Base-by-base conservation (phyloP, 2,888 invertebrate genomes). In the Stenodera caucasica region DNA sequence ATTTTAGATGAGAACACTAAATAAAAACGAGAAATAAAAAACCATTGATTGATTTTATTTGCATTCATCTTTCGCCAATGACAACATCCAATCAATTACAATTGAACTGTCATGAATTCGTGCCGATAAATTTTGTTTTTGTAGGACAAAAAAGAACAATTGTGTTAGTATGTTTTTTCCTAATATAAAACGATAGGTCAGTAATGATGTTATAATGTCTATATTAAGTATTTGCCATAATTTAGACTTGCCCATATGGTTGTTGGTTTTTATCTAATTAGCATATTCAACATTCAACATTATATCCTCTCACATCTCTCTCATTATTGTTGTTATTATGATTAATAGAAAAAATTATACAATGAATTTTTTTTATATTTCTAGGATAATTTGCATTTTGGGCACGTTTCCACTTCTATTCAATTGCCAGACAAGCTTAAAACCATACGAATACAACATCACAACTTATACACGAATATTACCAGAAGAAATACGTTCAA, bases 391-490 rank as follows among this genome's bases (percentile, higher is more conserved):
- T 45, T 45, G 21, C 23, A 45, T 45, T 45, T 45, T 45, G 45
- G 45, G 23, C 23, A 45, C 45, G 21, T 51, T 61, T 26, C 54
- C 57, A n/a, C 7, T 49, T 8, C 54, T 49, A 23, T 33, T 29
- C 15, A 14, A 21, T 45, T 52, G 58, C 21, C 57, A 52, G n/a
- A 18, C 40, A 33, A 32, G 26, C 12, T n/a, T 33, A 29, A 33
- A 53, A 33, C 53, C 53, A 8, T 64, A 63, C 56, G 64, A 67
- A 14, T 73, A 71, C 67, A 76, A 77, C 67, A 73, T 80, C 53
- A 74, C 74, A 4, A 64, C 70, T n/a, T 81, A 81, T 67, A 77
- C 76, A 2, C 69, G 73, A 57, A 69, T 73, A 29, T 60, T 81
- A 57, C 80, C 81, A 11, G 67, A 71, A 21, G 80, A 80, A 51